These are phyloP conservation scores for Campoplex capitator DNA, from an alignment of 2,888 invertebrate genomes.

Conservation along the genomic window DNA sequence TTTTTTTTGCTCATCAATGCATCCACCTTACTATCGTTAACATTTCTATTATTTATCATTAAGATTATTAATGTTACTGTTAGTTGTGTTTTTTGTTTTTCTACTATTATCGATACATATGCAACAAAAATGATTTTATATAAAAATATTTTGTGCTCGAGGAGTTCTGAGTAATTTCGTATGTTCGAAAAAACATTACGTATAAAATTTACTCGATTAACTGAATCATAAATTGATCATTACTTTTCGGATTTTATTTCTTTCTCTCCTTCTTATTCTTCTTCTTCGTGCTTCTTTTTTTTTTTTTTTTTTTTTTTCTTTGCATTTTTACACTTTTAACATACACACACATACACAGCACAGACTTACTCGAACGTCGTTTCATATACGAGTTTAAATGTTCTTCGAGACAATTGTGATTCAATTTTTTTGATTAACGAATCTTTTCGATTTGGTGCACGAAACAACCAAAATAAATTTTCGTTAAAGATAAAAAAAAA, in stretches of 20 bases:
- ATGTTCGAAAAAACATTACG: slow-evolving; percentile 47
- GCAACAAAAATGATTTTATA: slow-evolving; percentile 65
- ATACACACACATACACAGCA: neutral
- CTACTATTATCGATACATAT: slow-evolving; percentile 52
- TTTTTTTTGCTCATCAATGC: neutral
- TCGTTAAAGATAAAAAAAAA: neutral
- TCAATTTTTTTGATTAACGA: neutral
- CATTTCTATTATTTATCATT: slow-evolving; percentile 10
- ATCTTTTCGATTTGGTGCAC: neutral
- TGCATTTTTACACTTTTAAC: neutral
- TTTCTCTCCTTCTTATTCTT: neutral
- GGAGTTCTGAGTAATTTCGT: slow-evolving; percentile 54
- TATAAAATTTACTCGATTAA: slow-evolving; percentile 57
- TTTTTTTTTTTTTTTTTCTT: neutral
- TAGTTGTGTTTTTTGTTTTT: neutral
- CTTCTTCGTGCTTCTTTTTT: slow-evolving; percentile 8
- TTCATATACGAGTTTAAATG: neutral
- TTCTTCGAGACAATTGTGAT: neutral
- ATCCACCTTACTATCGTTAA: neutral
- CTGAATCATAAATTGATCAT: slow-evolving; percentile 49
- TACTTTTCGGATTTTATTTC: slow-evolving; percentile 7
- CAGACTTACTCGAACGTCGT: neutral
- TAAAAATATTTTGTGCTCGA: slow-evolving; percentile 65
- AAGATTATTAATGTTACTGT: neutral
- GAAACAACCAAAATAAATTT: neutral